Evolutionary conservation across 2,113 vertebrate species (phyloP).

Genomic region (Pomatostomus ruficeps): DNA sequence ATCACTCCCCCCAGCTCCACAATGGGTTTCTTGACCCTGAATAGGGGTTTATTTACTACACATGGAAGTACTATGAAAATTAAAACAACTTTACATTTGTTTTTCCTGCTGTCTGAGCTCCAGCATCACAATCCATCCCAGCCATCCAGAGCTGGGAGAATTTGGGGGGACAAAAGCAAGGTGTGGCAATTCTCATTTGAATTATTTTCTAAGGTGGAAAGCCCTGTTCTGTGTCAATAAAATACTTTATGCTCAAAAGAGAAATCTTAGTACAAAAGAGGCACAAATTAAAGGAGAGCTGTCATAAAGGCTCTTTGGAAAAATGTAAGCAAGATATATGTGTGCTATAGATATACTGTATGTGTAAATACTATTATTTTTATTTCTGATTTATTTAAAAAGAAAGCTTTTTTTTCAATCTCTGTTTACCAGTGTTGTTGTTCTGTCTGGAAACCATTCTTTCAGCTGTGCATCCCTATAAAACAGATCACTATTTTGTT

Average conservation of each 20-base stretch:
- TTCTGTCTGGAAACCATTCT: slow-evolving; percentile 72
- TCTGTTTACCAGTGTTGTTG: background rate
- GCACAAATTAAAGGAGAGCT: background rate
- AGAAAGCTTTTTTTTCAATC: background rate
- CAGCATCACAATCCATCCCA: background rate
- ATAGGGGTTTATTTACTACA: background rate
- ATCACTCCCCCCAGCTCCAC: background rate
- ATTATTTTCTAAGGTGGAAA: background rate
- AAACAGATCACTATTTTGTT: slow-evolving; percentile 63
- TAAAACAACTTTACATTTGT: background rate
- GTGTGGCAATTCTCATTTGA: background rate
- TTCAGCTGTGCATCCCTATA: slow-evolving; percentile 5
- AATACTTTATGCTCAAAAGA: background rate
- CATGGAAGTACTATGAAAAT: background rate
- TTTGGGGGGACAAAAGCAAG: background rate
- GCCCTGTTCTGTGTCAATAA: background rate
- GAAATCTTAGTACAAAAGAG: background rate
- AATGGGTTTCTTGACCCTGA: background rate
- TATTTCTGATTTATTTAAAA: background rate
- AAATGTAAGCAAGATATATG: background rate
- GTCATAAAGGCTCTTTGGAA: background rate
- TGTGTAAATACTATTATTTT: background rate
- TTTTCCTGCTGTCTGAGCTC: background rate
- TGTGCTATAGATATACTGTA: background rate
- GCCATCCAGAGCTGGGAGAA: background rate